Percentiles rank a stretch among this genome's conserved stretches.
These are phyloP conservation scores for Mormyrus proboscirostris DNA, from an alignment of 2,797 vertebrate genomes.

Conservation along the genomic window DNA sequence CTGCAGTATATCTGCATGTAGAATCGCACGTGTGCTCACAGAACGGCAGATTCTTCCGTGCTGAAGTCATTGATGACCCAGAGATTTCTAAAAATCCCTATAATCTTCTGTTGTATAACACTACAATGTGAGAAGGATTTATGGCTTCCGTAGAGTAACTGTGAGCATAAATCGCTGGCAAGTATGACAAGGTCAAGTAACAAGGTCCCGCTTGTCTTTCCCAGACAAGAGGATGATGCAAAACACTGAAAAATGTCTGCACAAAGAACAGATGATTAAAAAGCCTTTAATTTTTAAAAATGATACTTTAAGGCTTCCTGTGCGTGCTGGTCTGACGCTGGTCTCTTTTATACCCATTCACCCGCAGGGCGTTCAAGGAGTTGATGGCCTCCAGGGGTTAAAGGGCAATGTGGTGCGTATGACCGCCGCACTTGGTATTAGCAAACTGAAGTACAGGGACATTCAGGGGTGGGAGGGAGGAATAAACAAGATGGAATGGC, in stretches of 20 bases:
- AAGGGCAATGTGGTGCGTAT: slow-evolving; percentile 79
- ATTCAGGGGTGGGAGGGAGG: neutral
- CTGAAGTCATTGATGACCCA: neutral
- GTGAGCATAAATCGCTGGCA: neutral
- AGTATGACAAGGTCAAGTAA: neutral
- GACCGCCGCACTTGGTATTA: neutral
- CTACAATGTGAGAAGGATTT: slow-evolving; percentile 7
- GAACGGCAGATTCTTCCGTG: neutral
- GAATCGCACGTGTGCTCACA: neutral
- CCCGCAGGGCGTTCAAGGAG: slow-evolving; percentile 67
- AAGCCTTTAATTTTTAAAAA: neutral
- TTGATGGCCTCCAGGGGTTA: slow-evolving; percentile 71
- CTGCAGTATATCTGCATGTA: neutral
- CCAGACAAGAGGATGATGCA: slow-evolving; percentile 3
- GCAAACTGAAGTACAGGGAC: neutral
- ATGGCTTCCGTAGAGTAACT: neutral
- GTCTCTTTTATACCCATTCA: slow-evolving; percentile 16
- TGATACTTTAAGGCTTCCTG: neutral
- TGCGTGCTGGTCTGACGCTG: neutral
- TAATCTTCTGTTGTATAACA: neutral
- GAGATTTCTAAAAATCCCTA: neutral
- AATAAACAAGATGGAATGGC: neutral
- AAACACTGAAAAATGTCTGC: slow-evolving; percentile 36
- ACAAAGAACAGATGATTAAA: slow-evolving; percentile 19
- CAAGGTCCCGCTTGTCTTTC: slow-evolving; percentile 5